Conservation (phyloP, 2,888 invertebrate genomes). For the Scrobipalpa costella region DNA sequence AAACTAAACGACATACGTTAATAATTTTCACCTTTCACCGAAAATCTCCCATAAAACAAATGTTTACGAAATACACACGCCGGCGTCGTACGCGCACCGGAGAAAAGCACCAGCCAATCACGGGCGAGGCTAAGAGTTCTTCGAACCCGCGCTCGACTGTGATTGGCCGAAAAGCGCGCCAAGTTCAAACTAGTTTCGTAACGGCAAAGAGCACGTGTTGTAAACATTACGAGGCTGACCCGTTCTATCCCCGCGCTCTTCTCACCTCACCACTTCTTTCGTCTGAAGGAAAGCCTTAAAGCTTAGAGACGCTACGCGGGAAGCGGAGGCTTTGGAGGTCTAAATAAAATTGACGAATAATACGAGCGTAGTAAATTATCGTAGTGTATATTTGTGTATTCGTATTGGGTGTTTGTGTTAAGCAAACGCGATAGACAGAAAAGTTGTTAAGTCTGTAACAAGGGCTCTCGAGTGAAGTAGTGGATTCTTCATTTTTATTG, state of each 20-base stretch:
- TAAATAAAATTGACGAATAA: slow-evolving; percentile 4
- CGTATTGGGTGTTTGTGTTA: slow-evolving; percentile 18
- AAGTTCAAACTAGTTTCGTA: slow-evolving; percentile 58
- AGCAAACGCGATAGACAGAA: slow-evolving; percentile 29
- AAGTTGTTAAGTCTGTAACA: slow-evolving; percentile 38
- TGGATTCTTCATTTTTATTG: slow-evolving; percentile 19
- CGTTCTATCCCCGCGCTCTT: slow-evolving; percentile 5
- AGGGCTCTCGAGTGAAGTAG: slow-evolving; percentile 27
- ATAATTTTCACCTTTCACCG: slow-evolving; percentile 24
- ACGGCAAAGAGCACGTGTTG: slow-evolving; percentile 50
- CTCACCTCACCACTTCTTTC: slow-evolving; percentile 6
- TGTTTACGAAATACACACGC: slow-evolving; percentile 25
- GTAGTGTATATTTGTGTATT: slow-evolving; percentile 24
- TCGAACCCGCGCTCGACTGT: slow-evolving; percentile 58
- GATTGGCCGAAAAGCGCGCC: slow-evolving; percentile 63
- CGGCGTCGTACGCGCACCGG: slow-evolving; percentile 29
- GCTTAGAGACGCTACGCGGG: background rate
- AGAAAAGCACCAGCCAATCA: slow-evolving; percentile 50
- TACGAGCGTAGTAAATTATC: slow-evolving; percentile 24
- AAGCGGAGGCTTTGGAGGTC: slow-evolving; percentile 8
- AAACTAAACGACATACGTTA: slow-evolving; percentile 10
- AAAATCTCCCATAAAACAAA: slow-evolving; percentile 25
- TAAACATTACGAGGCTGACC: slow-evolving; percentile 10
- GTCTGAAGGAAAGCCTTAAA: slow-evolving; percentile 17
- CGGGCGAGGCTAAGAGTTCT: slow-evolving; percentile 66